Percentiles rank a stretch among this genome's conserved stretches.
Conservation (phyloP, 2,113 vertebrate genomes). For the Tenrec ecaudatus region DNA sequence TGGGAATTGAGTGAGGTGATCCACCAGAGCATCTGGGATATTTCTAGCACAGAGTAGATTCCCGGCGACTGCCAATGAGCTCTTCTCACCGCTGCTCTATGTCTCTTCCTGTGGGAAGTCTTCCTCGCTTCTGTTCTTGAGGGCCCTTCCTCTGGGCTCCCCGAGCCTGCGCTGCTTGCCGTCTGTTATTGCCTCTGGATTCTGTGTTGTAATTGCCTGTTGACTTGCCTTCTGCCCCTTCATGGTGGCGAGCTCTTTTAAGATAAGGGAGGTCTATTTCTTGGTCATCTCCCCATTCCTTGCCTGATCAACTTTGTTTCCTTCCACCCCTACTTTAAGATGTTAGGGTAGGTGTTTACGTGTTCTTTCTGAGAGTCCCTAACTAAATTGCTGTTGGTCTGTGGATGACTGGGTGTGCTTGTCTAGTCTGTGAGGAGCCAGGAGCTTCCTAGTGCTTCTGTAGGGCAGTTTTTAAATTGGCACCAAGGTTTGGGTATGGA, state of each 20-base stretch:
- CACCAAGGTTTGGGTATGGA: not conserved
- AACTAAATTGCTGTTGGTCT: constrained; percentile 8
- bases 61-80: not conserved
- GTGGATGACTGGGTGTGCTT: constrained; percentile 11
- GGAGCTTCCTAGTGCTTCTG: too few species aligned
- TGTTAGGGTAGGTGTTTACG: not conserved
- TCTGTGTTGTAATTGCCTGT: constrained; percentile 10
- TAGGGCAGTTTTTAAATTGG: constrained; percentile 41
- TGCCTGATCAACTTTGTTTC: not conserved
- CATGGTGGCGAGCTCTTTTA: not conserved
- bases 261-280: not conserved
- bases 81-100: not conserved
- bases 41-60: not conserved
- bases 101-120: not conserved
- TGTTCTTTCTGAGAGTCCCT: not conserved
- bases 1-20: not conserved
- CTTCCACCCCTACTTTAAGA: not conserved
- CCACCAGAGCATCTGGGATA: not conserved
- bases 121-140: not conserved
- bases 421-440: not conserved
- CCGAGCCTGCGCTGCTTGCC: not conserved
- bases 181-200: not conserved
- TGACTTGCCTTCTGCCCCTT: not conserved
- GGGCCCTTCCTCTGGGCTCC: not conserved
- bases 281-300: not conserved